Base-by-base conservation (phyloP, 2,113 vertebrate genomes). In the Amblyopsis rosae region DNA sequence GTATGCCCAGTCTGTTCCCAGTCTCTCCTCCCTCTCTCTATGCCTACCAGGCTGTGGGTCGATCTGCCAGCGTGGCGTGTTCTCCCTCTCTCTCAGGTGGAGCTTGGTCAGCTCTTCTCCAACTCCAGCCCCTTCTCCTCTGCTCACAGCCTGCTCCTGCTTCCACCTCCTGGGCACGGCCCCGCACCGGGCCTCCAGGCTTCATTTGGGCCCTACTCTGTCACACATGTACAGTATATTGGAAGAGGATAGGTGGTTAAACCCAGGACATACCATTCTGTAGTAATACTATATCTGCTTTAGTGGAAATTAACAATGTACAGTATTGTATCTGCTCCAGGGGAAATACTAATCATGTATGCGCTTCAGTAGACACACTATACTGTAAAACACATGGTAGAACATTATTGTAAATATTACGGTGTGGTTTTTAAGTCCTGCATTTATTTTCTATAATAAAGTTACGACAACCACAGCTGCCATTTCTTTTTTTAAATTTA, bases 41-140 rank as follows among this genome's bases (percentile, higher is more conserved):
- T 92, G 46, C 90, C 88, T 0, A 86, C 89, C 51, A 76, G 82
- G 41, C 77, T 92, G 69, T 78, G 73, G 0, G 73, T 88, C 0
- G 16, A 81, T 3, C 74, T 87, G 35, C 69, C 80, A n/a, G 57
- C 84, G 15, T 91, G 89, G 91, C 68, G 68, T 50, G 75, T 79
- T 67, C 76, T 93, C 12, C 84, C 85, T 11, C 79, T 93, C 17
- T 90, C 87, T 11, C 90, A 92, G 71, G 82, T 47, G 0, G 86
- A 91, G 50, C 65, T 90, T 17, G 88, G 82, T 35, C 81, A 81
- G 59, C 71, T 92, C 26, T 92, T 92, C 69, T 89, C 89, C 80
- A 92, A 92, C 87, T 91, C 86, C 58, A 91, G 86, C 72, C 92
- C 91, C 35, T 91, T 88, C 69, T 76, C 89, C 57, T 84, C 69